phyloP scores from a whole-genome alignment of 2,797 vertebrate species.

The Propithecus perrieri region DNA sequence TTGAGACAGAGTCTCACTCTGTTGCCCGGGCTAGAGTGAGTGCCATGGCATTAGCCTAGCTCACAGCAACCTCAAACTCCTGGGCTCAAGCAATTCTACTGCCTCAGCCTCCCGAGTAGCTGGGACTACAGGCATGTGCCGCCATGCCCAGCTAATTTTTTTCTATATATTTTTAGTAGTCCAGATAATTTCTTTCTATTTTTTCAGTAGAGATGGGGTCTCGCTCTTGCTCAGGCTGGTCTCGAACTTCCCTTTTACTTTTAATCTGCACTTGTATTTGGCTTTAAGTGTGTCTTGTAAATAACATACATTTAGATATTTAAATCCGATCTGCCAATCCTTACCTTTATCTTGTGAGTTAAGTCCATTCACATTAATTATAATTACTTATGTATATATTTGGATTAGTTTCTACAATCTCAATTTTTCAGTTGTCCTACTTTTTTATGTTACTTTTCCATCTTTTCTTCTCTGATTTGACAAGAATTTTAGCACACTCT shows the following conservation, averaged over 20 bases:
- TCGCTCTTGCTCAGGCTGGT: no score
- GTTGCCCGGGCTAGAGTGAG: no score
- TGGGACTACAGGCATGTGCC: no score
- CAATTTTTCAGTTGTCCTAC: background rate
- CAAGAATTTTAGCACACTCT: background rate
- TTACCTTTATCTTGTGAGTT: background rate
- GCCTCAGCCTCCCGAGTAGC: no score
- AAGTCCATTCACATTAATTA: background rate
- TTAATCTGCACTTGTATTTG: background rate
- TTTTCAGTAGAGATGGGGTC: no score
- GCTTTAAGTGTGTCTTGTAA: background rate
- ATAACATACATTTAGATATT: background rate
- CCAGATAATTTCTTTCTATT: no score
- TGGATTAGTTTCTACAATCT: background rate
- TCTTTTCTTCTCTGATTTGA: background rate
- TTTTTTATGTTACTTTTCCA: background rate
- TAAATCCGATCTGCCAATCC: background rate
- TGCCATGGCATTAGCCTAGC: no score
- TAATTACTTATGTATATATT: background rate
- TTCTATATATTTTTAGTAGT: no score
- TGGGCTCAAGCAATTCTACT: no score
- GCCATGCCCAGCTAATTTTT: no score
- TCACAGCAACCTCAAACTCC: no score
- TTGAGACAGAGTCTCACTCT: no score
- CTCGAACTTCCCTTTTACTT: background rate